Base-by-base conservation (phyloP, 2,888 invertebrate genomes). In the Calliphora vomitoria region DNA sequence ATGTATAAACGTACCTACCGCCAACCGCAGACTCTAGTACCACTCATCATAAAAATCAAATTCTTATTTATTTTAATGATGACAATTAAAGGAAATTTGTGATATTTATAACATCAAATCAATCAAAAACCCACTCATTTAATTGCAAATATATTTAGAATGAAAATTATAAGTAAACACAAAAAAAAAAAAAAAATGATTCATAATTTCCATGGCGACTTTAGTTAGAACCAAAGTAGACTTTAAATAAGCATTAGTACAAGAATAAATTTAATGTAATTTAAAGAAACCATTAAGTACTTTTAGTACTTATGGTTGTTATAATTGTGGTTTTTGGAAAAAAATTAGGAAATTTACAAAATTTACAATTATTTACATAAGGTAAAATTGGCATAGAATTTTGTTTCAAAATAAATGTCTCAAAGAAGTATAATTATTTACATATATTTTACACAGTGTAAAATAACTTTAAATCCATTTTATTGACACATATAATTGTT, bases 81-180 rank as follows among this genome's bases (percentile, higher is more conserved):
- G 81, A 35, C 64, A 72, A 64, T 64, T 66, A 64, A 35, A 82
- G 58, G n/a, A 83, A 83, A 62, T 53, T 62, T 68, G 20, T 35
- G 20, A 71, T 62, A 68, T 69, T 82, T 78, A 35, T 55, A 69
- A 38, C 38, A 81, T 53, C 15, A 35, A 55, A 78, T 83, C 71
- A 71, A 64, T 83, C 64, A 78, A 53, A 78, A 13, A 31, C 71
- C 76, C 62, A 83, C 62, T 38, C 71, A 78, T 38, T 78, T 20
- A n/a, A 58, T 13, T 3, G 8, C 41, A 20, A 38, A 78, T 41
- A 69, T 58, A 69, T 15, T 62, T 71, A 31, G 47, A 80, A 71
- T n/a, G 10, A 80, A 47, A 71, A 8, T 13, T 0, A 25, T 25
- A 25, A 25, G 25, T 25, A 25, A 25, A 25, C 25, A 25, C 1